Conservation (phyloP, 2,888 invertebrate genomes). For the Torymus texanus region DNA sequence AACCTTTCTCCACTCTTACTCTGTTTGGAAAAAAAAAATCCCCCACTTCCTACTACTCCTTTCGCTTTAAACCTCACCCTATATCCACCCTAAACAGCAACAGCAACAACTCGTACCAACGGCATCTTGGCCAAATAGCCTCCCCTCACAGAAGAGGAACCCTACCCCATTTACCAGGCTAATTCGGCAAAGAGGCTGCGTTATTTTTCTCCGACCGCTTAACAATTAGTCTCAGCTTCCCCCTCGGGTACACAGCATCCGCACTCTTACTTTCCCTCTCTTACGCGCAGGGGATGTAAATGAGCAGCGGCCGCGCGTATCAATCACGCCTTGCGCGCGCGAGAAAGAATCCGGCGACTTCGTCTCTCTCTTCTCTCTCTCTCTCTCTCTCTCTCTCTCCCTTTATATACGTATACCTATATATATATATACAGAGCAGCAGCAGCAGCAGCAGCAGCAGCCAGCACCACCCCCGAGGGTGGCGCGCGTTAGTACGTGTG, state of each 20-base stretch:
- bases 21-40: no score
- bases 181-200: neutral
- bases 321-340: slow-evolving; percentile 24
- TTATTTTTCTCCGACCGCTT: slow-evolving; percentile 32
- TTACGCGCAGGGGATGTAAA: slow-evolving; percentile 33
- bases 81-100: no score
- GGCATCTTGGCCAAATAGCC: no score
- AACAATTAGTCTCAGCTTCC: slow-evolving; percentile 26
- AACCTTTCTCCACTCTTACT: no score
- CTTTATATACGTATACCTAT: neutral
- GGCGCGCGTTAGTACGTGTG: neutral
- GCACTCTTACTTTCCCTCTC: slow-evolving; percentile 26
- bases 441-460: neutral
- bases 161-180: neutral
- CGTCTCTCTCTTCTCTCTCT: no score
- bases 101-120: no score
- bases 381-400: no score
- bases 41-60: no score
- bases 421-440: neutral
- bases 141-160: no score
- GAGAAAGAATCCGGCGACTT: slow-evolving; percentile 27
- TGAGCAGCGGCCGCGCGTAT: slow-evolving; percentile 65
- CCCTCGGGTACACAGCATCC: neutral
- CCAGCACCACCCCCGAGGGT: neutral
- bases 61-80: no score